Percentiles rank a stretch among this genome's conserved stretches.
phyloP scores from a whole-genome alignment of 2,797 vertebrate genomes.

The Schizopygopsis pylzovi region DNA sequence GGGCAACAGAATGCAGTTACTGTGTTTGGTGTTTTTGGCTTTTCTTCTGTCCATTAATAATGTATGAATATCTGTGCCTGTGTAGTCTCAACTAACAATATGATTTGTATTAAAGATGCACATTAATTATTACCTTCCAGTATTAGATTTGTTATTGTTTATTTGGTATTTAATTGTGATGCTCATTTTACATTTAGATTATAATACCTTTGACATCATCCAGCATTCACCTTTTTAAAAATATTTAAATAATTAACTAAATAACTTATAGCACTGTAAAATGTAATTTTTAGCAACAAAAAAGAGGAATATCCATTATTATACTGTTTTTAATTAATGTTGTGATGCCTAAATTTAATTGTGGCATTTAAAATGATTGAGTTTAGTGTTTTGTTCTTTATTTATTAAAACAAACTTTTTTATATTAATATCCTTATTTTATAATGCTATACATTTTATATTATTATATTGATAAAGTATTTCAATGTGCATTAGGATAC shows the following conservation, averaged over 20 bases:
- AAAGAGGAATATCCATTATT: not conserved
- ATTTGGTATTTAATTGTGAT: not conserved
- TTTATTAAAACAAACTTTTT: not conserved
- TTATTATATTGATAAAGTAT: not conserved
- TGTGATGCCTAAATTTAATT: not conserved
- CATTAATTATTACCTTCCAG: not conserved
- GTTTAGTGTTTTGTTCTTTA: not conserved
- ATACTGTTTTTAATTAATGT: not conserved
- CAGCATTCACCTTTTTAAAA: not conserved
- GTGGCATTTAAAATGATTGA: not conserved
- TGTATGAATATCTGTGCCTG: not conserved
- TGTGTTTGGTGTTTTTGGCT: not conserved
- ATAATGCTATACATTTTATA: not conserved
- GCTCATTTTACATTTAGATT: not conserved
- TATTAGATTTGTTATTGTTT: not conserved
- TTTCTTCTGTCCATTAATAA: not conserved
- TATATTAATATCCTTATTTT: not conserved
- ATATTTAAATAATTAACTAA: not conserved
- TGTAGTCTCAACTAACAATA: not conserved
- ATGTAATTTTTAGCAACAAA: not conserved
- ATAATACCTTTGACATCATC: not conserved
- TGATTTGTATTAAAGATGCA: not conserved
- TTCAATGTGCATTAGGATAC: not conserved
- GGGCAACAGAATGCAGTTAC: slow-evolving; percentile 49
- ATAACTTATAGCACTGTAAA: not conserved